Conservation (phyloP, 2,888 invertebrate species). For the Abrostola triplasia region DNA sequence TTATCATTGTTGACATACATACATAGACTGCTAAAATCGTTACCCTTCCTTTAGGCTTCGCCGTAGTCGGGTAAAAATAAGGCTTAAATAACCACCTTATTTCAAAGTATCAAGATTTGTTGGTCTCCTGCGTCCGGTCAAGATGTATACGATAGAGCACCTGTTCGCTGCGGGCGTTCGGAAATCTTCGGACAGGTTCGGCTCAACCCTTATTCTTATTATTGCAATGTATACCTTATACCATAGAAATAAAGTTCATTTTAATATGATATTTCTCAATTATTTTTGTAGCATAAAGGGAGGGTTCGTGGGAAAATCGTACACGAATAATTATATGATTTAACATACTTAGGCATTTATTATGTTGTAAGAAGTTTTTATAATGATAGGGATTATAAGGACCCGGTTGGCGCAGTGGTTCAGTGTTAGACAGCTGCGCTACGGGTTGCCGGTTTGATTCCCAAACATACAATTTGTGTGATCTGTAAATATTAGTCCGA, state of each 20-base stretch:
- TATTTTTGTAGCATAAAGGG: constrained; percentile 36
- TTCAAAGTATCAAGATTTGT: constrained; percentile 67
- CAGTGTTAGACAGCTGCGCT: too few relatives aligned
- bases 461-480: too few relatives aligned
- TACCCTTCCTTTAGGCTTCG: too few relatives aligned
- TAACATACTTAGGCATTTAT: constrained; percentile 21
- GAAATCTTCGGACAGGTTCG: constrained; percentile 64
- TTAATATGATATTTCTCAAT: constrained; percentile 10
- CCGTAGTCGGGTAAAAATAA: too few relatives aligned
- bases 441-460: too few relatives aligned
- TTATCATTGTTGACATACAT: too few relatives aligned
- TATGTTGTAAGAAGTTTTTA: constrained; percentile 9
- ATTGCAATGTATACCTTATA: constrained; percentile 22
- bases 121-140: constrained; percentile 73
- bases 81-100: background rate
- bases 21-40: too few relatives aligned
- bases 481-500: too few relatives aligned
- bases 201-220: constrained; percentile 50
- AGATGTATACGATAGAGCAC: constrained; percentile 77
- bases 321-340: constrained; percentile 39
- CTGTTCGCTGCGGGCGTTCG: constrained; percentile 79
- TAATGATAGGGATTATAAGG: background rate
- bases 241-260: constrained; percentile 7
- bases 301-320: constrained; percentile 53
- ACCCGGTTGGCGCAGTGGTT: too few relatives aligned